phyloP scores from a whole-genome alignment of 2,888 invertebrate genomes.

The Phyllotreta cruciferae region DNA sequence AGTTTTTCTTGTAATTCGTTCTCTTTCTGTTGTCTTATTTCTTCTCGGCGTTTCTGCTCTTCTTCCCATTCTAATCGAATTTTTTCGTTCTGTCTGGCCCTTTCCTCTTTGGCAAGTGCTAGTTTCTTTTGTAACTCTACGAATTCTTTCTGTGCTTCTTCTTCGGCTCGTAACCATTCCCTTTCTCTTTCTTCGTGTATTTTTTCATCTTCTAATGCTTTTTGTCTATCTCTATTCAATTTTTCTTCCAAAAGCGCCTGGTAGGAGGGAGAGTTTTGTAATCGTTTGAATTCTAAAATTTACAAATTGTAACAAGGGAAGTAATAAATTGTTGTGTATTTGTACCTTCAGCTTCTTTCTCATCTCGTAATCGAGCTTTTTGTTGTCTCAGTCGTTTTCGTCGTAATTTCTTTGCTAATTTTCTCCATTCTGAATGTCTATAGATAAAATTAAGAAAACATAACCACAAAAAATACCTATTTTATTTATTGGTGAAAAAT shows the following conservation, averaged over 20 bases:
- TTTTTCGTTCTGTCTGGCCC: slow-evolving; percentile 68
- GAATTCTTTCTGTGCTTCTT: slow-evolving; percentile 71
- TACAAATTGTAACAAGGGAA: slow-evolving; percentile 5
- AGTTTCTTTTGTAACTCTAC: slow-evolving; percentile 66
- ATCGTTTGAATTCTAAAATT: slow-evolving; percentile 24
- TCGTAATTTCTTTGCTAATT: slow-evolving; percentile 74
- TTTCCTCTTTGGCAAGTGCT: slow-evolving; percentile 64
- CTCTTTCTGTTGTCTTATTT: slow-evolving; percentile 65
- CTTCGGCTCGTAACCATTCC: slow-evolving; percentile 72
- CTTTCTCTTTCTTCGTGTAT: slow-evolving; percentile 66
- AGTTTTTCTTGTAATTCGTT: slow-evolving; percentile 65
- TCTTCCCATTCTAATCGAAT: slow-evolving; percentile 73
- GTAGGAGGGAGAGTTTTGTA: slow-evolving; percentile 62
- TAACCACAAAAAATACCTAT: slow-evolving; percentile 41
- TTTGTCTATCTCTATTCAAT: slow-evolving; percentile 62
- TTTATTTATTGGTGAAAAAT: slow-evolving; percentile 10
- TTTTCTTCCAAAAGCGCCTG: slow-evolving; percentile 64
- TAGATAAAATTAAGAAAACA: slow-evolving; percentile 48
- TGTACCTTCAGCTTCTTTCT: slow-evolving; percentile 54
- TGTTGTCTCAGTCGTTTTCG: slow-evolving; percentile 70
- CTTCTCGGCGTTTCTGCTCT: slow-evolving; percentile 66
- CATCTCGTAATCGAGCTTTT: slow-evolving; percentile 67
- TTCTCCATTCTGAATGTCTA: slow-evolving; percentile 77
- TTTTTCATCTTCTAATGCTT: slow-evolving; percentile 64
- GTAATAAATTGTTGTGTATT: not conserved